Evolutionary conservation across 2,113 vertebrate species (phyloP).

Genomic region (Mustela nigripes): DNA sequence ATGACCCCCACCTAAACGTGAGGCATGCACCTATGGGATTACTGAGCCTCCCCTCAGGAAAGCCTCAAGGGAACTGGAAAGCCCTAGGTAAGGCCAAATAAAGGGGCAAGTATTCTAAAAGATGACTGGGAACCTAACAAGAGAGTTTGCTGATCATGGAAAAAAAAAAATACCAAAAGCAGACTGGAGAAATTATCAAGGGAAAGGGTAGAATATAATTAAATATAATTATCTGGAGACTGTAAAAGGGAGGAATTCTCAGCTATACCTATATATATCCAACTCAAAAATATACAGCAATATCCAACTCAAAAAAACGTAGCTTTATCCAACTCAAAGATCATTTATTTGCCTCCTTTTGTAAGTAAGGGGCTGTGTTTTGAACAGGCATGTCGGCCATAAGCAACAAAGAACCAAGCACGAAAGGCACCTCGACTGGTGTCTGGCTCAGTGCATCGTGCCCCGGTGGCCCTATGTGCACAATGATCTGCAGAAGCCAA

Average conservation of each 20-base stretch:
- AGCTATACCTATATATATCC: neutral
- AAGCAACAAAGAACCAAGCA: neutral
- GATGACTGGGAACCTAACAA: neutral
- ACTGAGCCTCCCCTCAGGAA: neutral
- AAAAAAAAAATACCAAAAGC: neutral
- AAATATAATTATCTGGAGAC: neutral
- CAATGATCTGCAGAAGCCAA: neutral
- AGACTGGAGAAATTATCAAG: neutral
- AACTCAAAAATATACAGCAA: neutral
- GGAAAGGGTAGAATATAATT: neutral
- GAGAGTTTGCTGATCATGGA: neutral
- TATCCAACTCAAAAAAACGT: neutral
- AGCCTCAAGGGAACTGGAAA: no score
- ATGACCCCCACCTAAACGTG: rapidly evolving
- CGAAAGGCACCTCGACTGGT: no score
- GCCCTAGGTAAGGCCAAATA: neutral
- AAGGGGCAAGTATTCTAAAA: neutral
- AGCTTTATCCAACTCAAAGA: neutral
- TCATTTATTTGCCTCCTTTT: neutral
- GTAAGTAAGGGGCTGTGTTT: rapidly evolving
- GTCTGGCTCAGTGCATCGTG: rapidly evolving
- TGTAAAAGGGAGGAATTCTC: neutral
- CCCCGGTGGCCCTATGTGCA: rapidly evolving
- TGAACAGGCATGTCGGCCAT: neutral
- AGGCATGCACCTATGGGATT: no score